Percentiles rank a stretch among this genome's conserved stretches.
Evolutionary conservation across 1,140 invertebrate genomes (phyloP).

Genomic region (Patella vulgata): DNA sequence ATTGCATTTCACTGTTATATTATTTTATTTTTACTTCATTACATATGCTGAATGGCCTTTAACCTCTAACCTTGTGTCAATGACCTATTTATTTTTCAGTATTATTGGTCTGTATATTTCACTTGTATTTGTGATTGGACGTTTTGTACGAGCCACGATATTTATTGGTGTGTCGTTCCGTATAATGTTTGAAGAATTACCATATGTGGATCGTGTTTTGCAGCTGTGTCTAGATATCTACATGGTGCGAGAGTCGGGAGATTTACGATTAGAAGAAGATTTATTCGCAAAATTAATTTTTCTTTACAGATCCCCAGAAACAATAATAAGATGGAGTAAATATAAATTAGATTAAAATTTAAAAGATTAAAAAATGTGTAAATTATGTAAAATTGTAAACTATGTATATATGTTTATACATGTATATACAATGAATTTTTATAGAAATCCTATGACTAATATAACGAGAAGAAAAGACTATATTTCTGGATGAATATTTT

Average conservation of each 20-base stretch:
- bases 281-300: constrained; percentile 98
- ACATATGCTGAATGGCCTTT: too few species aligned
- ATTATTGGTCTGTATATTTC: constrained; percentile 97
- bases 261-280: constrained; percentile 96
- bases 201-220: constrained; percentile 92
- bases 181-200: constrained; percentile 98
- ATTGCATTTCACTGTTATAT: too few species aligned
- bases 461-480: too few species aligned
- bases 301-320: constrained; percentile 96
- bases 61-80: too few species aligned
- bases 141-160: constrained; percentile 81
- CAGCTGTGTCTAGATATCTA: constrained; percentile 95
- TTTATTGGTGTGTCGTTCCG: constrained; percentile 84
- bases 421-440: too few species aligned
- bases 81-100: constrained; percentile 74
- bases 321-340: constrained; percentile 84
- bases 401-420: too few species aligned
- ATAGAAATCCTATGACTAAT: too few species aligned
- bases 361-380: too few species aligned
- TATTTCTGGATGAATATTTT: too few species aligned
- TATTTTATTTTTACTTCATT: too few species aligned
- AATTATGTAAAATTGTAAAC: too few species aligned
- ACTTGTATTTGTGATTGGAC: constrained; percentile 90
- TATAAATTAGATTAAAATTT: too few species aligned
- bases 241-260: constrained; percentile 93